Base-by-base conservation (phyloP, 2,888 invertebrate genomes). In the Thereva unica region DNA sequence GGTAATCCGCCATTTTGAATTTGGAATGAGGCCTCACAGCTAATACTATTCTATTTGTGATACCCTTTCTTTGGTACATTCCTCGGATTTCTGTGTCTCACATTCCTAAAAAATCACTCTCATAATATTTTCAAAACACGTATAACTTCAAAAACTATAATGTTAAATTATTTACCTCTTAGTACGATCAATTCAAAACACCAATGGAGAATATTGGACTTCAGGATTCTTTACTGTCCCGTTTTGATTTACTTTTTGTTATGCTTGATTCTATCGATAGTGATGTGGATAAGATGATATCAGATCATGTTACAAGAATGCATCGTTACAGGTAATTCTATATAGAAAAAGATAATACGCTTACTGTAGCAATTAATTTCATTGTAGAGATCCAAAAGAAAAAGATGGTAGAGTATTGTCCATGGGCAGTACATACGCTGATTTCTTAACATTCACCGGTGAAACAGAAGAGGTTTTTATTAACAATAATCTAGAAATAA, bases 201-300 rank as follows among this genome's bases (percentile, higher is more conserved):
- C 99, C 99, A 0, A 99, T 99, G 98, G 98, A 99, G 82, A 99
- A 99, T 82, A 99, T 99, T 76, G 98, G 97, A 0, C 85, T 99
- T 47, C 99, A 99, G 82, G 97, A 97, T 83, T 97, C 97, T 0
- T 80, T 99, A 70, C 84, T 99, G 44, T 98, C 98, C 0, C 95
- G 99, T 85, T 99, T 99, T 82, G 99, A 99, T 86, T 84, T 98
- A 75, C 84, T 99, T 52, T 99, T 99, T 78, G 97, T 99, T 70
- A 90, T 99, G 86, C 83, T 99, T 78, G 99, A 99, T 82, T 86
- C 90, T 68, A 90, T 95, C 55, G 95, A 98, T 77, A 88, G 91
- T 12, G 95, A 96, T 75, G 86, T 88, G 72, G 99, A 99, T 82
- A 86, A 92, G 71, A 86, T 88, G 82, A 97, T 99, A 72, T 90